Percentiles rank a stretch among this genome's conserved stretches.
Evolutionary conservation across 2,888 invertebrate species (phyloP).

Genomic region (Leuctra nigra): DNA sequence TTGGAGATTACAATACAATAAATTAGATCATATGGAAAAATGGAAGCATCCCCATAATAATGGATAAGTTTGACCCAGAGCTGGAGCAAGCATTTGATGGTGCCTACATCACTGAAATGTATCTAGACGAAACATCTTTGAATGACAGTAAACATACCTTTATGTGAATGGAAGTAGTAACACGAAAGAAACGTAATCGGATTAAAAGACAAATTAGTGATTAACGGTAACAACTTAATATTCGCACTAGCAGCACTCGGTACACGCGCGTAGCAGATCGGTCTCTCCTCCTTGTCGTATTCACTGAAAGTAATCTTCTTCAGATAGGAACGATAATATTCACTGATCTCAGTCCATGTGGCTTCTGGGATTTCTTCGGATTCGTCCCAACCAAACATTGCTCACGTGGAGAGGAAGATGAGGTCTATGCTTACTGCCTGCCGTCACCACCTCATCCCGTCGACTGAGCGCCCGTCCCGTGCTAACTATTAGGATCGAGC

Average conservation of each 20-base stretch:
- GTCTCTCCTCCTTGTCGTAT: conserved; percentile 51
- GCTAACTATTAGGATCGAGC: too few relatives aligned
- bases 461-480: not conserved
- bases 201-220: conserved; percentile 48
- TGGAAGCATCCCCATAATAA: too few relatives aligned
- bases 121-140: too few relatives aligned
- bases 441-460: not conserved
- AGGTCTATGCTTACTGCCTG: not conserved
- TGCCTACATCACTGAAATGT: too few relatives aligned
- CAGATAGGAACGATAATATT: conserved; percentile 46
- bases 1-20: too few relatives aligned
- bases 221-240: conserved; percentile 40
- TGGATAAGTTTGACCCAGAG: too few relatives aligned
- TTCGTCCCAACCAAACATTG: conserved; percentile 25
- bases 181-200: conserved; percentile 55
- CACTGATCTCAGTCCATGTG: conserved; percentile 41
- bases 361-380: conserved; percentile 22
- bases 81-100: too few relatives aligned
- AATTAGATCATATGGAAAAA: too few relatives aligned
- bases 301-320: conserved; percentile 59
- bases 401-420: not conserved
- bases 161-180: conserved; percentile 56
- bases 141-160: conserved; percentile 52
- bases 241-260: conserved; percentile 39
- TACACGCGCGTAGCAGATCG: conserved; percentile 48